Percentiles rank a stretch among this genome's conserved stretches.
phyloP scores from a whole-genome alignment of 1,140 invertebrate genomes.

The Ectropis grisescens region DNA sequence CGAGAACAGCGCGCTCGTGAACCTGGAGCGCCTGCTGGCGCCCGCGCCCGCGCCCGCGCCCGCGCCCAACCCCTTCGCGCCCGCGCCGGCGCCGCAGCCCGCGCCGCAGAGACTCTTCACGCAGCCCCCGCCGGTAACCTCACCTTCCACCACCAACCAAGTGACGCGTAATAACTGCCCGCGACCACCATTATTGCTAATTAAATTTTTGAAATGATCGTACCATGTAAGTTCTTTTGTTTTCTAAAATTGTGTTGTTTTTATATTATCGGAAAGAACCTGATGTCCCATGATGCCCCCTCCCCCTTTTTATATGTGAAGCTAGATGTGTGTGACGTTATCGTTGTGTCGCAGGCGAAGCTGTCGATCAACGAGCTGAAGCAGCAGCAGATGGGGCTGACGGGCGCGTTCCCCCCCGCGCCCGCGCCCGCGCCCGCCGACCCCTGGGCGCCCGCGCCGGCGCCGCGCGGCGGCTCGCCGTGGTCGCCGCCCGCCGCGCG shows the following conservation, averaged over 20 bases:
- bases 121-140: too few relatives aligned
- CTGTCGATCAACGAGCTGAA: constrained; percentile 61
- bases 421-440: constrained; percentile 9
- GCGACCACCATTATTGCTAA: too few relatives aligned
- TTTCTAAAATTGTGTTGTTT: too few relatives aligned
- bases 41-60: constrained; percentile 38
- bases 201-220: too few relatives aligned
- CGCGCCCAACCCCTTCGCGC: constrained; percentile 65
- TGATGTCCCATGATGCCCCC: too few relatives aligned
- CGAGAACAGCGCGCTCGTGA: constrained; percentile 93
- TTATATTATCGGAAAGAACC: too few relatives aligned
- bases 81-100: constrained; percentile 29
- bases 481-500: constrained; percentile 30
- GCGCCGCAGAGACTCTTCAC: too few relatives aligned
- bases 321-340: too few relatives aligned
- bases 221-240: too few relatives aligned
- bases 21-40: constrained; percentile 94
- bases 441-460: constrained; percentile 3
- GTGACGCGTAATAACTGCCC: too few relatives aligned
- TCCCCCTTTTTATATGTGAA: too few relatives aligned
- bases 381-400: constrained; percentile 51
- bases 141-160: too few relatives aligned
- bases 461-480: constrained; percentile 22
- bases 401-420: constrained; percentile 18
- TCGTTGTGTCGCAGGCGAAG: constrained; percentile 28